Evolutionary conservation across 2,888 invertebrate species (phyloP).

Genomic region (Acanthopleura granulata): DNA sequence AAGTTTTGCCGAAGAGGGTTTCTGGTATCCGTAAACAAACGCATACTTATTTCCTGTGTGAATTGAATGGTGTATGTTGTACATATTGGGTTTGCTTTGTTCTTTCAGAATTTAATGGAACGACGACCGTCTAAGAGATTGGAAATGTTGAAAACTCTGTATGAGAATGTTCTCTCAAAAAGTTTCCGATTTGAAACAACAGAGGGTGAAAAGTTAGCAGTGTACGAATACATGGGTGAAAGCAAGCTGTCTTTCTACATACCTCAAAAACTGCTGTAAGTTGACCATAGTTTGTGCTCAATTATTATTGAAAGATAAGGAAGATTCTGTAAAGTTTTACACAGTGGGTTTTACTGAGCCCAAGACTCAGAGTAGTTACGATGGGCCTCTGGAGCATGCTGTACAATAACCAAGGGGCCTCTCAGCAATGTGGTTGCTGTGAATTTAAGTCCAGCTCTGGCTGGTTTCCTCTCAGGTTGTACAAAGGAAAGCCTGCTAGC

Average conservation of each 20-base stretch:
- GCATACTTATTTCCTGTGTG: not conserved
- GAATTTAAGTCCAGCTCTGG: too few species aligned
- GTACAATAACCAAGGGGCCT: too few species aligned
- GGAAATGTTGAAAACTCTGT: conserved; percentile 58
- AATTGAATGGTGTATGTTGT: not conserved
- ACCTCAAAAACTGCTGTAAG: conserved; percentile 90
- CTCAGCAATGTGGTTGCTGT: too few species aligned
- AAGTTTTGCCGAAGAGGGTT: too few species aligned
- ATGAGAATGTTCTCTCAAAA: conserved; percentile 78
- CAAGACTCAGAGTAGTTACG: too few species aligned
- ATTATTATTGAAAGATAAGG: too few species aligned
- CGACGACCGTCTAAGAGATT: conserved; percentile 42
- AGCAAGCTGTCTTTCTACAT: conserved; percentile 86
- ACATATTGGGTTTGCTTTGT: not conserved
- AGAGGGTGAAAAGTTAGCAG: conserved; percentile 89
- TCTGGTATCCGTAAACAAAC: too few species aligned
- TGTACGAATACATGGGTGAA: conserved; percentile 94
- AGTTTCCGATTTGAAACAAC: conserved; percentile 88
- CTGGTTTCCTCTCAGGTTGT: too few species aligned
- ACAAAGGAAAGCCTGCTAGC: too few species aligned
- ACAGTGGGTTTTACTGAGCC: too few species aligned
- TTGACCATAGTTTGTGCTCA: conserved; percentile 41
- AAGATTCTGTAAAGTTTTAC: too few species aligned
- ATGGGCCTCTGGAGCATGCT: too few species aligned
- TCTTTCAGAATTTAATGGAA: not conserved